A percentile compares a stretch with the other conserved stretches of the same genome.
Conservation (phyloP, 2,797 vertebrate species). For the Momotus momota region DNA sequence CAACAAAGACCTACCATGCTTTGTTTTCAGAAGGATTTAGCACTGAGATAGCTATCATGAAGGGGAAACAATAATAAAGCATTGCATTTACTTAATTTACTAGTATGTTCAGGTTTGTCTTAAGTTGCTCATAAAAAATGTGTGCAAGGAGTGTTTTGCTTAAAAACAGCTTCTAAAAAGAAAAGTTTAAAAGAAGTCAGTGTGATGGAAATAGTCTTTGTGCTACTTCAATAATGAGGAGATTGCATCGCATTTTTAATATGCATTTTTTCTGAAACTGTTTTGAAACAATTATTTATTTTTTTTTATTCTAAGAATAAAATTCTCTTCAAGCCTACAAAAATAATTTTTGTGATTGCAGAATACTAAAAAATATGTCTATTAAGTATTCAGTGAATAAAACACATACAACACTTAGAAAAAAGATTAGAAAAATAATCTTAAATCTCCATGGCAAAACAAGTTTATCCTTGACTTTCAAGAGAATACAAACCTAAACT, state of each 20-base stretch:
- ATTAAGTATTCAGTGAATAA: background rate
- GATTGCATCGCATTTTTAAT: background rate
- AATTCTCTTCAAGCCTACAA: background rate
- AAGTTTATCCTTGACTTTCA: background rate
- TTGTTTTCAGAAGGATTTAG: background rate
- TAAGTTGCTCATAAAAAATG: background rate
- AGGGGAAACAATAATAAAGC: background rate
- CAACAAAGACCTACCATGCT: background rate
- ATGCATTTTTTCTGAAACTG: background rate
- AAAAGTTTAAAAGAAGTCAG: background rate
- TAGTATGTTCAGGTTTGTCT: background rate
- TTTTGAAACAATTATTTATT: background rate
- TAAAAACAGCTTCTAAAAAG: background rate
- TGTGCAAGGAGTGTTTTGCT: background rate
- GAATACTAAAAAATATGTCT: background rate
- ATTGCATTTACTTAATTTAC: background rate
- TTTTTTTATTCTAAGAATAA: background rate
- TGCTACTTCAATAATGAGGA: background rate
- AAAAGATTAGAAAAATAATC: background rate
- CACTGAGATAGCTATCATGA: background rate
- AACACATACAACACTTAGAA: background rate
- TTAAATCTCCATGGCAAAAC: background rate
- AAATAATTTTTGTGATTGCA: background rate
- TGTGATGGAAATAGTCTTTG: background rate
- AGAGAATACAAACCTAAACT: background rate